Conservation (phyloP, 1,140 invertebrate species). For the Gonatopus flavifemur region DNA sequence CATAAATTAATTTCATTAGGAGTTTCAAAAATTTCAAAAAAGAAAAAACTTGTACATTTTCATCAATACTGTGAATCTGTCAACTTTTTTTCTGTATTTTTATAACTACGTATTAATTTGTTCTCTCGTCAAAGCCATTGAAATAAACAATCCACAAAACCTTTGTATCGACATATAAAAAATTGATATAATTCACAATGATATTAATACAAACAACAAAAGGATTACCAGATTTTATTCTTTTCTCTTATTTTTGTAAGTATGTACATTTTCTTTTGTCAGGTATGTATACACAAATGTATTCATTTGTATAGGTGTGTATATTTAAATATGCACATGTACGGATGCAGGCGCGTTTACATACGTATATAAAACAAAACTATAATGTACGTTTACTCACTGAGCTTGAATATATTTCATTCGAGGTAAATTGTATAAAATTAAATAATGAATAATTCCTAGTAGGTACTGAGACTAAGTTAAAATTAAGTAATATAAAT, state of each 20-base stretch:
- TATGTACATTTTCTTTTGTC: conserved; percentile 26
- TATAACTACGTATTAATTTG: too few species aligned
- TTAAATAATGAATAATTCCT: conserved; percentile 44
- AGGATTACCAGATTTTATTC: conserved; percentile 22
- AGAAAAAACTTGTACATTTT: too few species aligned
- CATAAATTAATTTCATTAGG: too few species aligned
- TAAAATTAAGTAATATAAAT: conserved; percentile 52
- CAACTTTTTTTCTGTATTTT: too few species aligned
- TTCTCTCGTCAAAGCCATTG: too few species aligned
- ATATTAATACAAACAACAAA: conserved; percentile 33
- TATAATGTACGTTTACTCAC: conserved; percentile 14
- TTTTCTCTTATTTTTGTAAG: conserved; percentile 19
- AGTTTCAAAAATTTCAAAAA: too few species aligned
- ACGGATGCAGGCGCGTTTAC: too few species aligned
- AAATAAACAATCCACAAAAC: neutral
- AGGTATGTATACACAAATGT: neutral
- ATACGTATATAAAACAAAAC: too few species aligned
- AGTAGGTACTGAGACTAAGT: conserved; percentile 54
- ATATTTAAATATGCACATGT: too few species aligned
- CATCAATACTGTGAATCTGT: too few species aligned
- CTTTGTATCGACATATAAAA: conserved; percentile 12
- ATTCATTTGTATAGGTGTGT: conserved; percentile 3
- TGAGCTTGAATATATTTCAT: conserved; percentile 25
- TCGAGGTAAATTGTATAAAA: conserved; percentile 43
- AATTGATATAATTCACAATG: conserved; percentile 31